Evolutionary conservation across 2,888 invertebrate genomes (phyloP).

Genomic region (Dysmachus trigonus): DNA sequence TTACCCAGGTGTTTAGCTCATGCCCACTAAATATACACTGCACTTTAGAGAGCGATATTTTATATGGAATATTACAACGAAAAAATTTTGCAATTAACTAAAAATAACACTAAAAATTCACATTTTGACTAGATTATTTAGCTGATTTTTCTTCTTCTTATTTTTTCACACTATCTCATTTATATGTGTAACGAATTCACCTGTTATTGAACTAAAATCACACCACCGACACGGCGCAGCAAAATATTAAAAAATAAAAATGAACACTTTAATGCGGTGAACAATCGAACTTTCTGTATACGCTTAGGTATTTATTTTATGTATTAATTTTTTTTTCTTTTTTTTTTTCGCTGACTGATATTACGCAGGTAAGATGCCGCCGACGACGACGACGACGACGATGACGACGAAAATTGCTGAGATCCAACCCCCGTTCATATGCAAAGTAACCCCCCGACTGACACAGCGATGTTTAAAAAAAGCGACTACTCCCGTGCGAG

Average conservation of each 20-base stretch:
- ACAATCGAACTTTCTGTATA: neutral
- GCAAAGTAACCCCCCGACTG: neutral
- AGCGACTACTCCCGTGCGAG: slow-evolving; percentile 4
- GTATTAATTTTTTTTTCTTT: neutral
- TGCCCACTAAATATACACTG: neutral
- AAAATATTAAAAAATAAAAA: too few species aligned
- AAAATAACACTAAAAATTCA: slow-evolving; percentile 29
- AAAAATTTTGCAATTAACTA: neutral
- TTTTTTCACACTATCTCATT: neutral
- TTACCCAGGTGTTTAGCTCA: neutral
- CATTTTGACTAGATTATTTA: neutral
- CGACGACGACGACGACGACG: too few species aligned
- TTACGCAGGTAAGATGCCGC: neutral
- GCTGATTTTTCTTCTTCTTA: too few species aligned
- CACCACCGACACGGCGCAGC: neutral
- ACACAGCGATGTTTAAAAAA: neutral
- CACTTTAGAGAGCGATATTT: neutral
- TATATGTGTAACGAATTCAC: neutral
- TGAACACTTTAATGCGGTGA: neutral
- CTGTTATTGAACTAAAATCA: neutral
- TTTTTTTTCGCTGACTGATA: neutral
- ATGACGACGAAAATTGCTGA: too few species aligned
- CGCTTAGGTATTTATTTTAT: neutral
- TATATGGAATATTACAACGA: neutral
- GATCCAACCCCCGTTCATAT: neutral